Evolutionary conservation across 2,888 invertebrate genomes (phyloP).

Genomic region (Tricholauxania praeusta): DNA sequence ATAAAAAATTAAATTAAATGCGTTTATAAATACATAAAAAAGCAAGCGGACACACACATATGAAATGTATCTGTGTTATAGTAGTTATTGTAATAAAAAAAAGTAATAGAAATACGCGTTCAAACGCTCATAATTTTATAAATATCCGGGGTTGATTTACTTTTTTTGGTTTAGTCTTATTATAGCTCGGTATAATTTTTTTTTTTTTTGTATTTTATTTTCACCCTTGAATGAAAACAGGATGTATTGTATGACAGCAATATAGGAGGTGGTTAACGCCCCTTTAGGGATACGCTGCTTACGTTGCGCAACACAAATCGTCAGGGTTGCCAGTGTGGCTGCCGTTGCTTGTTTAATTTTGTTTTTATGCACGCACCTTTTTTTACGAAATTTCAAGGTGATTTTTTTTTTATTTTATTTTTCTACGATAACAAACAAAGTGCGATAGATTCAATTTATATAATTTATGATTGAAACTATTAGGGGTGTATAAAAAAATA

Average conservation of each 20-base stretch:
- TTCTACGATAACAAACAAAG: too few species aligned
- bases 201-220: not conserved
- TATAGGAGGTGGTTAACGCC: slow-evolving; percentile 54
- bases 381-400: too few species aligned
- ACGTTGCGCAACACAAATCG: not conserved
- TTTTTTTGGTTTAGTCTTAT: not conserved
- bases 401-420: not conserved
- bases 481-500: too few species aligned
- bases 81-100: slow-evolving; percentile 12
- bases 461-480: not conserved
- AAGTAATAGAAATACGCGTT: not conserved
- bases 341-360: not conserved
- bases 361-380: not conserved
- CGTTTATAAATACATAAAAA: not conserved
- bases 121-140: not conserved
- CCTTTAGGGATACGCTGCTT: slow-evolving; percentile 44
- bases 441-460: slow-evolving; percentile 22
- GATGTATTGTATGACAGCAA: slow-evolving; percentile 50
- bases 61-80: slow-evolving; percentile 6
- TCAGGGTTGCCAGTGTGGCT: slow-evolving; percentile 1
- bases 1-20: slow-evolving; percentile 14
- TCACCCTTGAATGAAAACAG: slow-evolving; percentile 37
- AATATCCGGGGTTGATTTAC: slow-evolving; percentile 23
- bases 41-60: not conserved
- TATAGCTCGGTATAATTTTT: not conserved